These are phyloP conservation scores for Platycheirus rosarum DNA, from an alignment of 2,888 invertebrate species.

Conservation along the genomic window DNA sequence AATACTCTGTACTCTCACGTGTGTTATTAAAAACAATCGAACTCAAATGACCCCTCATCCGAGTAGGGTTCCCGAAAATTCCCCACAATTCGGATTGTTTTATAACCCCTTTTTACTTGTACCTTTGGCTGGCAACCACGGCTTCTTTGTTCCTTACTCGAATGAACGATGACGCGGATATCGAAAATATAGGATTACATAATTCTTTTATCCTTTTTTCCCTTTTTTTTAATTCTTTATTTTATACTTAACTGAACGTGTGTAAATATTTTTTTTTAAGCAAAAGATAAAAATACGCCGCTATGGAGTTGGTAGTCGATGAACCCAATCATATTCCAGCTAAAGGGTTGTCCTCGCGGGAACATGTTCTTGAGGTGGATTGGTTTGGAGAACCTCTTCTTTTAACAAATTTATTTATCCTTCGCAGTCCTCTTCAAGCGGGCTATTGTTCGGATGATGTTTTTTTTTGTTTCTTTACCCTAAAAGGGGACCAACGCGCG, in stretches of 20 bases:
- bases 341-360: slow-evolving; percentile 45
- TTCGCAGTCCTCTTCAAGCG: slow-evolving; percentile 37
- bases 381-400: slow-evolving; percentile 16
- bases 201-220: slow-evolving; percentile 54
- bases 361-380: slow-evolving; percentile 30
- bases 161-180: slow-evolving; percentile 72
- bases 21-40: slow-evolving; percentile 41
- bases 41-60: slow-evolving; percentile 59
- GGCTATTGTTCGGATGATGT: slow-evolving; percentile 29
- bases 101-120: slow-evolving; percentile 24
- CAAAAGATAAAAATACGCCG: slow-evolving; percentile 56
- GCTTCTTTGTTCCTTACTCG: slow-evolving; percentile 69
- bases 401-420: slow-evolving; percentile 34
- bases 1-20: slow-evolving; percentile 9
- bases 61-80: slow-evolving; percentile 29
- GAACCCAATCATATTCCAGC: slow-evolving; percentile 62
- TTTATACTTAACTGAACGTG: slow-evolving; percentile 22
- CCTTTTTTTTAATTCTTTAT: neutral
- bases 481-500: slow-evolving; percentile 42
- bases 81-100: slow-evolving; percentile 36
- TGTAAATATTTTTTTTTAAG: slow-evolving; percentile 48
- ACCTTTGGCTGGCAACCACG: slow-evolving; percentile 30
- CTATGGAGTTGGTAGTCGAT: slow-evolving; percentile 41
- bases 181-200: slow-evolving; percentile 72
- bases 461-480: slow-evolving; percentile 16